phyloP scores from a whole-genome alignment of 23 tunicate species.

The Clavelina lepadiformis region DNA sequence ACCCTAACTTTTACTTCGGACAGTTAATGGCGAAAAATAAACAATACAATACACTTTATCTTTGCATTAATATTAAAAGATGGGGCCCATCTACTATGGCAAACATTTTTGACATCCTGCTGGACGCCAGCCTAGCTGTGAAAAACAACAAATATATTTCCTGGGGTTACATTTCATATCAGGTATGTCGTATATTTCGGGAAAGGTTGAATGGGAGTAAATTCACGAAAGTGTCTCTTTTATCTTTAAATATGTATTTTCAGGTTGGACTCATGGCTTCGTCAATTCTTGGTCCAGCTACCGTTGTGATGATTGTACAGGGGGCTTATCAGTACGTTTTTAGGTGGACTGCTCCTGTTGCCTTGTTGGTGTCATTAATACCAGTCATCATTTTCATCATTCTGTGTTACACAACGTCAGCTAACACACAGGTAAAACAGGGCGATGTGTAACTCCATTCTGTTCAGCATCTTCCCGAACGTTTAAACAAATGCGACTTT shows the following conservation, averaged over 20 bases:
- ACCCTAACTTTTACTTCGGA: too few species aligned
- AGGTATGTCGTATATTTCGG: conserved; percentile 47
- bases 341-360: conserved; percentile 31
- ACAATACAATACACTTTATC: not conserved
- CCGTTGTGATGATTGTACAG: conserved; percentile 77
- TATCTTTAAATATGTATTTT: not conserved
- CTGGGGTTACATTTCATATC: conserved; percentile 88
- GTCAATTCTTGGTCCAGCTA: conserved; percentile 86
- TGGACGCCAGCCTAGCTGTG: conserved; percentile 55
- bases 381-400: conserved; percentile 86
- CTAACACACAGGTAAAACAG: conserved; percentile 53
- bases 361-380: conserved; percentile 62
- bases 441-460: too few species aligned
- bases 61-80: conserved; percentile 10
- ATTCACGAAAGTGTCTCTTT: not conserved
- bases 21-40: not conserved
- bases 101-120: conserved; percentile 84
- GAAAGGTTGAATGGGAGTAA: too few species aligned
- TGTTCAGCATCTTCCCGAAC: too few species aligned
- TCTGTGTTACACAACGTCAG: conserved; percentile 78
- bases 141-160: conserved; percentile 88
- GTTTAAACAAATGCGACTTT: too few species aligned
- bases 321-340: conserved; percentile 73
- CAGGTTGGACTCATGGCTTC: conserved; percentile 69
- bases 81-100: conserved; percentile 99